phyloP scores from a whole-genome alignment of 2,888 invertebrate genomes.

The Ophion slaviceki region DNA sequence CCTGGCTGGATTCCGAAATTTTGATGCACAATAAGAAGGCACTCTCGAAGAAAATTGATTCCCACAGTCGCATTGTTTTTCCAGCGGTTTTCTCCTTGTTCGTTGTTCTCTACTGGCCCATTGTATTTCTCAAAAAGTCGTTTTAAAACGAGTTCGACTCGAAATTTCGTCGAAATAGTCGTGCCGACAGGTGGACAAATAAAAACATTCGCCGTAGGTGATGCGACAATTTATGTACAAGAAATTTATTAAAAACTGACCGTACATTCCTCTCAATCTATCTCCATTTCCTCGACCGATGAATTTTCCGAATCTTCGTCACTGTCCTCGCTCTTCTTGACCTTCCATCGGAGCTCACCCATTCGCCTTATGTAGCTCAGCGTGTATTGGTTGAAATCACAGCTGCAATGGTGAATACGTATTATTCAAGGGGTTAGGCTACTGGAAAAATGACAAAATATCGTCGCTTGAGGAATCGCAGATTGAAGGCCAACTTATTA shows the following conservation, averaged over 20 bases:
- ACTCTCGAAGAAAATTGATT: slow-evolving; percentile 92
- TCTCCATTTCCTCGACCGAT: slow-evolving; percentile 75
- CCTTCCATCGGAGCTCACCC: slow-evolving; percentile 82
- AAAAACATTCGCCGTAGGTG: slow-evolving; percentile 24
- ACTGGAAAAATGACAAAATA: no score
- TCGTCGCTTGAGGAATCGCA: no score
- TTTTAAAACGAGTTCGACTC: background rate
- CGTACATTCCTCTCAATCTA: slow-evolving; percentile 59
- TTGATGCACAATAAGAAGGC: slow-evolving; percentile 85
- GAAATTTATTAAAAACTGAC: slow-evolving; percentile 57
- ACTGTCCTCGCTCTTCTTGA: slow-evolving; percentile 69
- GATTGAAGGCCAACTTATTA: no score
- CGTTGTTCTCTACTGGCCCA: slow-evolving; percentile 91
- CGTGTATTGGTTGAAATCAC: slow-evolving; percentile 95
- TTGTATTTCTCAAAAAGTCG: slow-evolving; percentile 87
- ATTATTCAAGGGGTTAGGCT: background rate
- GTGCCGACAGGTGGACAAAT: background rate
- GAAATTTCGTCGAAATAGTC: background rate
- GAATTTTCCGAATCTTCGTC: slow-evolving; percentile 77
- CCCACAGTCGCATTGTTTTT: slow-evolving; percentile 90
- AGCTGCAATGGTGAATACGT: slow-evolving; percentile 85
- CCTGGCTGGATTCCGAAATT: slow-evolving; percentile 81
- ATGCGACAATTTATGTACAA: slow-evolving; percentile 59
- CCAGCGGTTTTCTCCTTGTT: slow-evolving; percentile 92
- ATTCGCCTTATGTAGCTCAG: slow-evolving; percentile 88